Evolutionary conservation across 23 tunicate species (phyloP), one percentile per base, ranked within the genome.

Genomic region (Diplosoma virens): DNA sequence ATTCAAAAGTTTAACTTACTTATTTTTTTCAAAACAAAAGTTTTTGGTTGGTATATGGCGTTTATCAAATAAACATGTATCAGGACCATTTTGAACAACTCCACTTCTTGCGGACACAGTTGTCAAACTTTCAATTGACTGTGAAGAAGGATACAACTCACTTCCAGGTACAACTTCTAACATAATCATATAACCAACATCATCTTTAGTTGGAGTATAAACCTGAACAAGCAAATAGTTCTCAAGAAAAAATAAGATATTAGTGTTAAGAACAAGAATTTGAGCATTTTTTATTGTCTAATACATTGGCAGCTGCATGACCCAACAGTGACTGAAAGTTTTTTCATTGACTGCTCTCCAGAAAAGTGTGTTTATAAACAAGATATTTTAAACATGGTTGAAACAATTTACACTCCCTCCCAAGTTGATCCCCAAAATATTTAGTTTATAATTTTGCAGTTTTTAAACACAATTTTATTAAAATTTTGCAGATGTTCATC

Each of bases 121-220:
- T n/a, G 6, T n/a, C 23, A 72, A 28, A 22, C 60, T 33, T 4
- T 26, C 35, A 5, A 3, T 30, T 3, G 32, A 16, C 11, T 3
- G 18, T 3, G 59, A 3, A 11, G 59, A 66, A 25, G 71, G 87
- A 63, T 75, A 41, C 25, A 1, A 25, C 23, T 76, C 75, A 64
- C 63, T 83, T 25, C 81, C 87, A 0, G 87, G 87, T 0, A 46
- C 16, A 0, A 83, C 76, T 20, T 33, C 29, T 21, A 83, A 32
- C 56, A 65, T 75, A 32, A 83, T 35, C 64, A 32, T 30, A 58
- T 74, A 47, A 11, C 87, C 87, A 64, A 75, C 50, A 46, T 83
- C 87, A 47, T 48, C 75, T 2, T 3, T 16, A 14, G 56, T n/a
- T 27, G 80, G 75, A 4, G 41, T 48, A 67, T 83, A 75, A 3